Base-by-base conservation (phyloP, 2,797 vertebrate species). In the Syndactyla subalaris region DNA sequence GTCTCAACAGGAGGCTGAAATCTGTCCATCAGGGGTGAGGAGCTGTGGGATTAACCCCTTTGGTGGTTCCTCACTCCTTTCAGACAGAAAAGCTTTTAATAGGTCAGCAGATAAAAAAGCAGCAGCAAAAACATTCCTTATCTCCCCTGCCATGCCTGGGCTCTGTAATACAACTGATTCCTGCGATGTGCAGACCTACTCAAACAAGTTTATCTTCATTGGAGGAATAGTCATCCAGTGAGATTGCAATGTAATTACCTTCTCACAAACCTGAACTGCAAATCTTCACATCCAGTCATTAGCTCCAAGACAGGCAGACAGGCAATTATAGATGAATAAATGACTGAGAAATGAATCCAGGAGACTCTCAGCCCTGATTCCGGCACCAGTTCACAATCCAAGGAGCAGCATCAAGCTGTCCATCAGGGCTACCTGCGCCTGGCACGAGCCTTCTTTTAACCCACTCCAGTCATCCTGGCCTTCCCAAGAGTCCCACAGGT, bases 271-370 rank as follows among this genome's bases (percentile, higher is more conserved):
- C 94, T 89, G 63, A 96, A 95, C 97, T 96, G 96, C 96, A 96
- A 97, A 97, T 96, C 96, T 95, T 97, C 96, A 96, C 91, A 96
- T 96, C 95, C 96, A 95, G 95, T 96, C 96, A 97, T 96, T 97
- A 97, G 96, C 88, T 92, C 85, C 58, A 92, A 96, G 95, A 96
- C 96, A 97, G 93, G 93, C 96, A 97, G 96, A 96, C 97, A 98
- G 94, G 97, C 96, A 97, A 97, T 97, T 97, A 97, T 87, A 96
- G 85, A 90, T 87, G 95, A 97, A 97, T 97, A 97, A 96, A 96
- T 95, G 94, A 97, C 95, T 97, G 92, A 96, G 96, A 96, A 97
- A 97, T 93, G 88, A 97, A 85, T 95, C 91, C 79, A 41, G 84
- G 66, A 91, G 68, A 71, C 89, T 96, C 88, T 83, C 87, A 82